Evolutionary conservation across 1,140 invertebrate genomes (phyloP).

Genomic region (Eciton burchellii): DNA sequence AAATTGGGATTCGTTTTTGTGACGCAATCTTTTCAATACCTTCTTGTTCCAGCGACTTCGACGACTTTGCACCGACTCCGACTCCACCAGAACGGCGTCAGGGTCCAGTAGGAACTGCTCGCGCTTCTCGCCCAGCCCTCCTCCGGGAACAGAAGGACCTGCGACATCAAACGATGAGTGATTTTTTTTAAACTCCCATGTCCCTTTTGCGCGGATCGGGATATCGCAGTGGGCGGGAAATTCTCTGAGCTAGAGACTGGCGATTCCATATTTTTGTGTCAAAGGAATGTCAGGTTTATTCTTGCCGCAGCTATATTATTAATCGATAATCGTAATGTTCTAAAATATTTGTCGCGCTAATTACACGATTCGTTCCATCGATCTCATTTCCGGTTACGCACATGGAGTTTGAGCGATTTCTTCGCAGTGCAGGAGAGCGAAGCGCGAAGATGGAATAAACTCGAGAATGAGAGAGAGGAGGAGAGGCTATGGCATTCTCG

Average conservation of each 20-base stretch:
- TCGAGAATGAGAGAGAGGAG: too few relatives aligned
- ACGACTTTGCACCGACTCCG: slow-evolving; percentile 92
- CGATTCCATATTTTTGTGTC: background rate
- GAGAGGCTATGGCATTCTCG: slow-evolving; percentile 35
- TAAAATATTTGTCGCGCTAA: background rate
- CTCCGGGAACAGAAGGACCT: slow-evolving; percentile 94
- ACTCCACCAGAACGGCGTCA: slow-evolving; percentile 94
- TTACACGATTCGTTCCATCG: background rate
- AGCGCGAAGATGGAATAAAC: slow-evolving; percentile 29
- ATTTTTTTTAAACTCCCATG: background rate
- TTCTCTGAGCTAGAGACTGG: background rate
- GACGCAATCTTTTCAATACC: slow-evolving; percentile 81
- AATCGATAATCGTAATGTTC: background rate
- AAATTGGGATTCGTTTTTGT: background rate
- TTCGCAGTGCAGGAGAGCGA: slow-evolving; percentile 13
- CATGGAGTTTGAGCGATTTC: background rate
- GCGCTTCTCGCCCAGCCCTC: slow-evolving; percentile 94
- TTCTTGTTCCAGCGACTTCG: slow-evolving; percentile 92
- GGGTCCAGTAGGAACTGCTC: slow-evolving; percentile 94
- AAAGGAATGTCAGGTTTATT: slow-evolving; percentile 1
- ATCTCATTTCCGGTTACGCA: slow-evolving; percentile 6
- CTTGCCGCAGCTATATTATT: background rate
- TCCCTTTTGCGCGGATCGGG: background rate
- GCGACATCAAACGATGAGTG: slow-evolving; percentile 69
- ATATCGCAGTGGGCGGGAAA: background rate